Evolutionary conservation across 1,140 invertebrate species (phyloP).

Genomic region (Bemisia tabaci): DNA sequence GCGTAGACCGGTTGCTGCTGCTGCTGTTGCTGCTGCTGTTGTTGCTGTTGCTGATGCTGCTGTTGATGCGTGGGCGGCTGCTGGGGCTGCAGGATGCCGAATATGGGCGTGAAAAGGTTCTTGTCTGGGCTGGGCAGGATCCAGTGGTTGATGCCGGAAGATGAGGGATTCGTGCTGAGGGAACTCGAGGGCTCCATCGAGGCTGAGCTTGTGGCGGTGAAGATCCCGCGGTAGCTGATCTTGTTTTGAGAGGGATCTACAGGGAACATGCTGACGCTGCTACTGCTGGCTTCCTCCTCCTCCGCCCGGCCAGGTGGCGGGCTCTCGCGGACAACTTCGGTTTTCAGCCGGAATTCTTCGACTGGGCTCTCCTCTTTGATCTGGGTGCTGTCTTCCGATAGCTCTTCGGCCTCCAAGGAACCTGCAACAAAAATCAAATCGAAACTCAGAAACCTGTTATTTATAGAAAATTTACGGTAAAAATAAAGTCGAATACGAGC

Average conservation of each 20-base stretch:
- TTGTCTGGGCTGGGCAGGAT: slow-evolving; percentile 46
- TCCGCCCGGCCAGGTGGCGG: slow-evolving; percentile 43
- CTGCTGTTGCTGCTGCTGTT: slow-evolving; percentile 29
- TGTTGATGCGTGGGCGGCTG: slow-evolving; percentile 28
- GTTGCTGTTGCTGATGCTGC: slow-evolving; percentile 32
- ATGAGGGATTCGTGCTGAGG: slow-evolving; percentile 23
- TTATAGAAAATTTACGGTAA: neutral
- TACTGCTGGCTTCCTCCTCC: slow-evolving; percentile 51
- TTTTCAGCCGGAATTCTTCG: slow-evolving; percentile 25
- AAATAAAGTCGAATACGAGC: no score
- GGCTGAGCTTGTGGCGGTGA: slow-evolving; percentile 45
- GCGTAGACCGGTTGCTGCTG: slow-evolving; percentile 11
- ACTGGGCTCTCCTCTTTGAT: slow-evolving; percentile 19
- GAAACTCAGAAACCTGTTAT: slow-evolving; percentile 13
- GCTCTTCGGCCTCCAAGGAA: slow-evolving; percentile 58
- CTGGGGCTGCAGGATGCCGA: slow-evolving; percentile 33
- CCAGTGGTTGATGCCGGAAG: slow-evolving; percentile 31
- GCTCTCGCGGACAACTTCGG: slow-evolving; percentile 41
- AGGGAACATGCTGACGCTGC: slow-evolving; percentile 48
- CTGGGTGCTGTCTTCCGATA: slow-evolving; percentile 40
- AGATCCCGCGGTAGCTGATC: slow-evolving; percentile 54
- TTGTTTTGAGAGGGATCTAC: slow-evolving; percentile 35
- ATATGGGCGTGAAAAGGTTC: slow-evolving; percentile 40
- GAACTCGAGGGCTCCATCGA: slow-evolving; percentile 28
- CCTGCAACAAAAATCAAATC: slow-evolving; percentile 48